These are phyloP conservation scores for Cataglyphis albicans DNA, from an alignment of 2,888 invertebrate genomes.

Conservation along the genomic window DNA sequence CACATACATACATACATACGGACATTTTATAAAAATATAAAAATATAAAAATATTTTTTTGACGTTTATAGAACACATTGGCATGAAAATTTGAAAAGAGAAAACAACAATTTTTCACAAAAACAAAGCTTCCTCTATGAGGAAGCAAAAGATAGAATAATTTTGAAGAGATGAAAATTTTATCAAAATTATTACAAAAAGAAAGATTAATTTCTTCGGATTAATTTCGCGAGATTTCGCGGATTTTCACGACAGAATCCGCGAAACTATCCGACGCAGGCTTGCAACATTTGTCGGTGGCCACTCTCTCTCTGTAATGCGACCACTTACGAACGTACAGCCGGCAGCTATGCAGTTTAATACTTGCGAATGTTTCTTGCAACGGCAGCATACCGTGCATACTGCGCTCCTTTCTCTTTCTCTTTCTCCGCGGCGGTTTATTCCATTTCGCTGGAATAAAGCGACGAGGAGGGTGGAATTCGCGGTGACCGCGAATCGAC, in stretches of 20 bases:
- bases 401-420: conserved; percentile 36
- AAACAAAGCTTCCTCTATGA: too few relatives aligned
- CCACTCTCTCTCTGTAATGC: conserved; percentile 71
- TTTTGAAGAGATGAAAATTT: neutral
- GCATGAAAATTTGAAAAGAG: too few relatives aligned
- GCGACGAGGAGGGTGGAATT: conserved; percentile 40
- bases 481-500: conserved; percentile 46
- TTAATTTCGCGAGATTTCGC: conserved; percentile 47
- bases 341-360: conserved; percentile 71
- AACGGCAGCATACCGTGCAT: conserved; percentile 63
- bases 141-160: neutral
- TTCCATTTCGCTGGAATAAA: conserved; percentile 62
- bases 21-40: too few relatives aligned
- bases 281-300: conserved; percentile 64
- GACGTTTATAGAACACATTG: too few relatives aligned
- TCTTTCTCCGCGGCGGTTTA: conserved; percentile 46
- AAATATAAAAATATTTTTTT: too few relatives aligned
- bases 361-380: conserved; percentile 74
- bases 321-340: conserved; percentile 70
- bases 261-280: conserved; percentile 66
- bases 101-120: too few relatives aligned
- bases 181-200: conserved; percentile 16
- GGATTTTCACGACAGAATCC: conserved; percentile 57
- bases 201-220: conserved; percentile 28
- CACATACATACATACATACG: too few relatives aligned